phyloP scores from a whole-genome alignment of 2,888 invertebrate species.

The Amiota mariae region DNA sequence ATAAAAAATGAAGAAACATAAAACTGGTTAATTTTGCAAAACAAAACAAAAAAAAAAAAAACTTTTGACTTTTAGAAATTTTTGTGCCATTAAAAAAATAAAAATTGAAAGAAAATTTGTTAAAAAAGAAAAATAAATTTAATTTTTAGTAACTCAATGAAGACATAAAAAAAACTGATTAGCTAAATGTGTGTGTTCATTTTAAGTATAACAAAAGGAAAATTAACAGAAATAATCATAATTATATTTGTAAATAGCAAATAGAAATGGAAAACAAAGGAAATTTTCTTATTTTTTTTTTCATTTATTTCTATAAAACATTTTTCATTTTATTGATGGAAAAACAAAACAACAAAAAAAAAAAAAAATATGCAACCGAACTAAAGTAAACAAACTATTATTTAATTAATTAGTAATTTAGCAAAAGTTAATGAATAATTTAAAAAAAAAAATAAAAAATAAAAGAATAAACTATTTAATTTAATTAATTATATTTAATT shows the following conservation, averaged over 20 bases:
- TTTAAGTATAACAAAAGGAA: constrained; percentile 54
- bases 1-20: background rate
- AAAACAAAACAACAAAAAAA: constrained; percentile 3
- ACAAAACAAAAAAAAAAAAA: constrained; percentile 9
- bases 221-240: constrained; percentile 3
- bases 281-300: background rate
- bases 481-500: constrained; percentile 12
- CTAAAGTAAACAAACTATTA: background rate
- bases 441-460: background rate
- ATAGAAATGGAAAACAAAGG: background rate
- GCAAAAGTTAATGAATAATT: background rate
- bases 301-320: background rate
- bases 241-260: constrained; percentile 15
- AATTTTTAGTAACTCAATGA: constrained; percentile 27
- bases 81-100: constrained; percentile 23
- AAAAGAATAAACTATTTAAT: constrained; percentile 16
- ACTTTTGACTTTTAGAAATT: constrained; percentile 26
- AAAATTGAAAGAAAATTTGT: background rate
- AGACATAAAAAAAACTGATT: constrained; percentile 37
- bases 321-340: background rate
- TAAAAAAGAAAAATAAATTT: constrained; percentile 4
- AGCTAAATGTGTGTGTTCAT: constrained; percentile 66
- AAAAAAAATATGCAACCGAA: too few relatives aligned
- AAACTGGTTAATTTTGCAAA: background rate
- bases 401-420: constrained; percentile 24